These are phyloP conservation scores for Maccullochella peelii DNA, from an alignment of 2,113 vertebrate genomes.

Conservation along the genomic window DNA sequence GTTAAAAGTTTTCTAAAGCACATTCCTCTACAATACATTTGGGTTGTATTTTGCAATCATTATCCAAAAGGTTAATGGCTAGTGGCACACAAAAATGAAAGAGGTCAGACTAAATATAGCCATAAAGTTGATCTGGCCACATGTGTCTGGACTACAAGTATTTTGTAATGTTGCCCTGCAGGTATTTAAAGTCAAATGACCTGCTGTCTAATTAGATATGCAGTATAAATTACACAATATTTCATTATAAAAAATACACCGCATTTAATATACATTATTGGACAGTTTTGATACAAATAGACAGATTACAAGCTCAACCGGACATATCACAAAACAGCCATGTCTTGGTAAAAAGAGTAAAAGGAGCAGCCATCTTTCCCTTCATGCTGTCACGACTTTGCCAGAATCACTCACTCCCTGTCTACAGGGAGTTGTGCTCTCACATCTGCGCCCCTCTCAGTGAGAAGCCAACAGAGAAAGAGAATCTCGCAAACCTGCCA, in stretches of 20 bases:
- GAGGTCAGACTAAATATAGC: neutral
- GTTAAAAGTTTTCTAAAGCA: neutral
- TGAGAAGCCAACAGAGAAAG: conserved; percentile 44
- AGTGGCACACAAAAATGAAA: conserved; percentile 2
- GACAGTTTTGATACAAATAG: neutral
- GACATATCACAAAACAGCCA: conserved; percentile 5
- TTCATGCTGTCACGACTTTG: conserved; percentile 50
- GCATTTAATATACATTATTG: neutral
- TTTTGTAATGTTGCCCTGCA: neutral
- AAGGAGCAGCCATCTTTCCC: conserved; percentile 44
- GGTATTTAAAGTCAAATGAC: neutral
- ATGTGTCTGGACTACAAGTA: neutral
- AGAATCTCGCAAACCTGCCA: conserved; percentile 67
- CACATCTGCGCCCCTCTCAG: conserved; percentile 57
- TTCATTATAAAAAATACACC: neutral
- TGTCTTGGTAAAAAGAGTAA: conserved; percentile 5
- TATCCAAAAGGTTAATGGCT: neutral
- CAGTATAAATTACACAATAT: neutral
- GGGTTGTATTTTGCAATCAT: neutral
- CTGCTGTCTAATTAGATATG: neutral
- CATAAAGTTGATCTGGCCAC: neutral
- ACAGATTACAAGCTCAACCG: neutral
- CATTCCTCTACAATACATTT: neutral
- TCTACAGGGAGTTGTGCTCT: conserved; percentile 41
- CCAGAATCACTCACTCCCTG: conserved; percentile 43